Evolutionary conservation across 2,888 invertebrate species (phyloP).

Genomic region (Lottia gigantea): DNA sequence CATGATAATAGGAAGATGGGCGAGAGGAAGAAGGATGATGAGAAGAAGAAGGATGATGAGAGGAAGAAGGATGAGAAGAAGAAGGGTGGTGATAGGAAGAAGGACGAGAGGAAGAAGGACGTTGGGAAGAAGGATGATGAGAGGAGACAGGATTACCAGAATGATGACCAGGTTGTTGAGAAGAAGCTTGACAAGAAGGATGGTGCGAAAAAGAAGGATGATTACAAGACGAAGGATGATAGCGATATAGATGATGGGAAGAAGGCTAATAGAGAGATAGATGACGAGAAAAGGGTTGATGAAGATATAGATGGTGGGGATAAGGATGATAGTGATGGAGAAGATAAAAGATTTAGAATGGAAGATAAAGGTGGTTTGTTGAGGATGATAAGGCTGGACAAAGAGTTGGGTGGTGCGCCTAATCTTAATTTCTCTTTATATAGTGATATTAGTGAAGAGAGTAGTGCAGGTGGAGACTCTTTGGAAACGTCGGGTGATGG

Average conservation of each 20-base stretch:
- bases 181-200: neutral
- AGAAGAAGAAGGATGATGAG: neutral
- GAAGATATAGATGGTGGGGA: neutral
- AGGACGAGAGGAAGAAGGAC: neutral
- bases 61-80: neutral
- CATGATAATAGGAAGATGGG: no score
- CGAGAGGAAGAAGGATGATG: no score
- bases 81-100: neutral
- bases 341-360: neutral
- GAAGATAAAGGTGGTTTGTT: neutral
- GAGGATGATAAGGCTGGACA: neutral
- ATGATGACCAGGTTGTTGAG: no score
- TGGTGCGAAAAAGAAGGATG: no score
- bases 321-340: neutral
- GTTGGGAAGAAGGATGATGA: neutral
- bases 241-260: neutral
- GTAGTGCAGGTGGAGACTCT: neutral
- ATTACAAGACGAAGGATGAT: neutral
- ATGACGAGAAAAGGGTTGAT: neutral
- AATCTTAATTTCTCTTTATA: neutral
- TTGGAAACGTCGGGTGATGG: no score
- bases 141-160: no score
- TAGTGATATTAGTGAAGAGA: neutral
- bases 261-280: no score
- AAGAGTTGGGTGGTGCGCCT: neutral